Evolutionary conservation across 2,888 invertebrate species (phyloP), one percentile per base, ranked within the genome.

Genomic region (Eucriotettix oculatus): DNA sequence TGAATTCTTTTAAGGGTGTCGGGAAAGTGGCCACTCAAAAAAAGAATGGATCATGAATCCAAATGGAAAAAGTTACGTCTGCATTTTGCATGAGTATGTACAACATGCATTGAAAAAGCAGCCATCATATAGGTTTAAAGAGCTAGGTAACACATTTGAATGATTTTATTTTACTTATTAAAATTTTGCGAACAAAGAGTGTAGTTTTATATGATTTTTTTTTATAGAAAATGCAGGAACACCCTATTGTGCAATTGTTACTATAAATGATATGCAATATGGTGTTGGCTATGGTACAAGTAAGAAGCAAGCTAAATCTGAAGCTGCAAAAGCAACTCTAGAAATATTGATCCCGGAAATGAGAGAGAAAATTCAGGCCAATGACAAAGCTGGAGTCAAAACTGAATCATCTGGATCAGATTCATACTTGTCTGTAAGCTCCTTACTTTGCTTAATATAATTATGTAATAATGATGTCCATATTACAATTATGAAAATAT

Each of bases 41-140:
- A 61, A 61, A 70, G 94, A 96, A 72, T 97, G 96, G 88, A 90
- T 95, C 64, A 88, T 98, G 87, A 98, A 98, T 78, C 96, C 97
- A 62, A 90, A 90, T 70, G 96, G 96, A 1, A 94, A 96, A 75
- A 92, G 93, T 69, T 90, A 89, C 72, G 89, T 98, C 10, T 94
- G 95, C 66, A 94, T 98, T 70, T 80, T 99, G 67, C 98, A 99
- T 74, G 98, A 99, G 74, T 98, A 96, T 75, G 92, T 96, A 52
- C 93, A 97, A 66, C 90, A 96, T 70, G 94, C 94, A 7, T 76
- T 97, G 62, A 90, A 93, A 72, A 90, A 93, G 65, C 94, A 95
- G 68, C 96, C 96, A 1, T 86, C 87, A 1, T 97, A 96, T 73
- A 86, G 88, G 71, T 96, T 94, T 72, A 87, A 87, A 68, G 95